These are phyloP conservation scores for Hemithea aestivaria DNA, from an alignment of 2,888 invertebrate species.

Conservation along the genomic window DNA sequence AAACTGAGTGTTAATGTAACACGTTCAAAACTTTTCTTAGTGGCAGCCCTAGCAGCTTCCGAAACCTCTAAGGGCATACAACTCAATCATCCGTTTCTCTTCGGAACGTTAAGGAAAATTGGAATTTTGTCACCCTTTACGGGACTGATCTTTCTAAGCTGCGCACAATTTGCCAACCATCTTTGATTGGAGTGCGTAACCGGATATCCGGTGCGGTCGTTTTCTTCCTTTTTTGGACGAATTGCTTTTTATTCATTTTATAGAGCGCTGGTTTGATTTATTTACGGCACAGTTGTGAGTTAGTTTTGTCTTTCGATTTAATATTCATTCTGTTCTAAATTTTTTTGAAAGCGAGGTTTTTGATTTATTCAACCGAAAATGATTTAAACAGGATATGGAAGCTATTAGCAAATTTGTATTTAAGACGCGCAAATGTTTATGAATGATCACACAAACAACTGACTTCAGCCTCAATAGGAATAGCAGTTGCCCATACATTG, in stretches of 20 bases:
- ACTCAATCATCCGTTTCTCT: conserved; percentile 52
- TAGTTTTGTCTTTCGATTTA: not conserved
- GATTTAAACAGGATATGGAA: no score
- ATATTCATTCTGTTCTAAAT: not conserved
- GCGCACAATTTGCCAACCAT: conserved; percentile 59
- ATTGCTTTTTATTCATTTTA: conserved; percentile 53
- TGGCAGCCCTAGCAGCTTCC: conserved; percentile 20
- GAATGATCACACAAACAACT: no score
- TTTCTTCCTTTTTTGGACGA: conserved; percentile 50
- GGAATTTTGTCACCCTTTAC: conserved; percentile 66
- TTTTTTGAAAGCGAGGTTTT: no score
- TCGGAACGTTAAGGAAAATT: conserved; percentile 54
- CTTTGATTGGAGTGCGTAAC: conserved; percentile 66
- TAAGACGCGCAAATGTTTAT: no score
- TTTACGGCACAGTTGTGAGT: conserved; percentile 21
- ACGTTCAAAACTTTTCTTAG: no score
- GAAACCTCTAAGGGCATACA: conserved; percentile 37
- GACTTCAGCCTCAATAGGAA: no score
- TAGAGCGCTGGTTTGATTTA: conserved; percentile 45
- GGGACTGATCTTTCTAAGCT: conserved; percentile 62
- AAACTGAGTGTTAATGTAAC: no score
- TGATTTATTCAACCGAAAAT: no score
- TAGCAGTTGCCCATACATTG: no score
- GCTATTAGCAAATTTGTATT: no score
- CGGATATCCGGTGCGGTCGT: conserved; percentile 59